Base-by-base conservation (phyloP, 1,140 invertebrate species). In the Oncopodura yosiiana region DNA sequence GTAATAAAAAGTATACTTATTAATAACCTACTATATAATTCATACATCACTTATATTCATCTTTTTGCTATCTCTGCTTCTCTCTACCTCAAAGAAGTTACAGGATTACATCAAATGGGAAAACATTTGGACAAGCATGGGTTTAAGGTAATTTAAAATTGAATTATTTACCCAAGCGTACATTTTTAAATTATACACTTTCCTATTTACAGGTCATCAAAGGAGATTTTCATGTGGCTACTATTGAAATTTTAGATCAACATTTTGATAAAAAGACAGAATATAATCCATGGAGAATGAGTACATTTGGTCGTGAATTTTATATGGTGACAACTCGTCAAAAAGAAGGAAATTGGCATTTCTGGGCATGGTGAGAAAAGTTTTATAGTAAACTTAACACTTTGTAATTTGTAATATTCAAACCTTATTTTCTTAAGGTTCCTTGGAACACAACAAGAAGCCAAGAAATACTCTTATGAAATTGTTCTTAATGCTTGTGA, bases 341-440 rank as follows among this genome's bases (percentile, higher is more conserved):
- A 18, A 18, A 23, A 14, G 52, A 54, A 14, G 43, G 43, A 9
- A 6, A 27, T 18, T 54, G 52, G 52, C 48, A 38, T 23, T 54
- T 54, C 19, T 54, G 52, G 52, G 18, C 52, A 3, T 54, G 44
- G 29, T n/a, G n/a, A n/a, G n/a, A n/a, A n/a, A n/a, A n/a, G n/a
- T n/a, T n/a, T n/a, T n/a, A n/a, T n/a, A n/a, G n/a, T n/a, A n/a
- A n/a, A n/a, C n/a, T n/a, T n/a, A n/a, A n/a, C n/a, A n/a, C n/a
- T n/a, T n/a, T n/a, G n/a, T n/a, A n/a, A n/a, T n/a, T n/a, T n/a
- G n/a, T n/a, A n/a, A n/a, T n/a, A n/a, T n/a, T n/a, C n/a, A n/a
- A n/a, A n/a, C n/a, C n/a, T n/a, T n/a, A n/a, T n/a, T n/a, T n/a
- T n/a, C n/a, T n/a, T n/a, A n/a, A n/a, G n/a, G n/a, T 23, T 44